Conservation (phyloP, 2,113 vertebrate species). For the Macquaria ambigua region DNA sequence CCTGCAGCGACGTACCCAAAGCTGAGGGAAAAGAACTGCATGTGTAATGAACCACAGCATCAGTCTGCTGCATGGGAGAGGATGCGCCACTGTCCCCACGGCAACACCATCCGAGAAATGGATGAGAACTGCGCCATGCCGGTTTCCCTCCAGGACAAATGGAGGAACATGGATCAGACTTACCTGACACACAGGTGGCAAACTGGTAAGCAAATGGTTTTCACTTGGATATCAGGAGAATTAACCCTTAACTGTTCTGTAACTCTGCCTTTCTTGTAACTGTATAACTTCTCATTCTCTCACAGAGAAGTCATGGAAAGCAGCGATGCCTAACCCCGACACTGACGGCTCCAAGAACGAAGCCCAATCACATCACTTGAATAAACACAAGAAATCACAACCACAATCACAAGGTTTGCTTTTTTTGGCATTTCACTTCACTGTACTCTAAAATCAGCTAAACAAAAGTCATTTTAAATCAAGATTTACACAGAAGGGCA, state of each 20-base stretch:
- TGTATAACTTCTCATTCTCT: neutral
- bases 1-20: conserved; percentile 39
- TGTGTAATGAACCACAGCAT: conserved; percentile 43
- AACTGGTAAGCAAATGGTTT: conserved; percentile 58
- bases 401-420: conserved; percentile 71
- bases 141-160: conserved; percentile 37
- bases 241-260: neutral
- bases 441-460: too few species aligned
- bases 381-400: conserved; percentile 71
- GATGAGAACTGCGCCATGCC: conserved; percentile 63
- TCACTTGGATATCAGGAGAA: neutral
- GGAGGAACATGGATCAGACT: conserved; percentile 51
- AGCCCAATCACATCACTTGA: conserved; percentile 63
- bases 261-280: neutral
- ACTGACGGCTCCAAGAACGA: conserved; percentile 51
- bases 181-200: conserved; percentile 52
- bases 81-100: conserved; percentile 40
- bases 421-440: neutral
- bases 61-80: conserved; percentile 37
- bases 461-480: too few species aligned
- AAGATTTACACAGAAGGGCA: neutral
- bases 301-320: conserved; percentile 71
- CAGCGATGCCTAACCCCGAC: conserved; percentile 21
- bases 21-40: conserved; percentile 65
- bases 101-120: conserved; percentile 53